Percentiles rank a stretch among this genome's conserved stretches.
Conservation (phyloP, 2,113 vertebrate genomes). For the Nothoprocta pentlandii region DNA sequence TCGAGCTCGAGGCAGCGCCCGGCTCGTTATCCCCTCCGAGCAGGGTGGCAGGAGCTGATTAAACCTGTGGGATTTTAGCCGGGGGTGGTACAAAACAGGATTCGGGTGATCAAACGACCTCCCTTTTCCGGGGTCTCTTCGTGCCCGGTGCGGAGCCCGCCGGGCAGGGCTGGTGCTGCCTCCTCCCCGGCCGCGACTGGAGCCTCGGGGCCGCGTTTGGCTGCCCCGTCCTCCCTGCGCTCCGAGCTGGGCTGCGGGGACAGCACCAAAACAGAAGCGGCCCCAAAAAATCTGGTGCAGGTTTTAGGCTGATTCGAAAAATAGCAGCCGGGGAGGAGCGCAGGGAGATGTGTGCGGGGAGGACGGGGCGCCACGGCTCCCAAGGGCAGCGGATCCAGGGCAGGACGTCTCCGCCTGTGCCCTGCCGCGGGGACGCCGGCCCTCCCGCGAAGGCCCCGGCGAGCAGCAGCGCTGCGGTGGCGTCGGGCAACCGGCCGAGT, state of each 20-base stretch:
- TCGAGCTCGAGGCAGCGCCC: neutral
- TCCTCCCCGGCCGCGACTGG: fast-evolving
- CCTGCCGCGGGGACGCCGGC: neutral
- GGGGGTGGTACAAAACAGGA: neutral
- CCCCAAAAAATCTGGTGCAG: slow-evolving; percentile 44
- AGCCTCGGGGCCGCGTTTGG: neutral
- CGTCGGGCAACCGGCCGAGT: neutral
- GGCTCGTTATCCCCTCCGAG: neutral
- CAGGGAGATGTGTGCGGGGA: neutral
- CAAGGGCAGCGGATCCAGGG: neutral
- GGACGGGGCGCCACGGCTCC: neutral
- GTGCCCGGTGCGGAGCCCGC: fast-evolving
- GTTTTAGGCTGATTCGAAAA: slow-evolving; percentile 46
- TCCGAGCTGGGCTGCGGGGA: neutral
- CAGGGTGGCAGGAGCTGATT: neutral
- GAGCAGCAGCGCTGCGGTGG: neutral
- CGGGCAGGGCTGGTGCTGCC: fast-evolving
- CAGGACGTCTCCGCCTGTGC: neutral
- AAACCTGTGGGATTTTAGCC: neutral
- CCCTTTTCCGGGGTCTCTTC: too few species aligned
- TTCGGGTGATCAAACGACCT: neutral
- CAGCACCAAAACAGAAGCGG: neutral
- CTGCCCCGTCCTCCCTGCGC: neutral
- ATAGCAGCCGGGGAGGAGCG: slow-evolving; percentile 2
- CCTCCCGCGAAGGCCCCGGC: neutral